Conservation (phyloP, 1,140 invertebrate genomes). For the Wasmannia auropunctata region DNA sequence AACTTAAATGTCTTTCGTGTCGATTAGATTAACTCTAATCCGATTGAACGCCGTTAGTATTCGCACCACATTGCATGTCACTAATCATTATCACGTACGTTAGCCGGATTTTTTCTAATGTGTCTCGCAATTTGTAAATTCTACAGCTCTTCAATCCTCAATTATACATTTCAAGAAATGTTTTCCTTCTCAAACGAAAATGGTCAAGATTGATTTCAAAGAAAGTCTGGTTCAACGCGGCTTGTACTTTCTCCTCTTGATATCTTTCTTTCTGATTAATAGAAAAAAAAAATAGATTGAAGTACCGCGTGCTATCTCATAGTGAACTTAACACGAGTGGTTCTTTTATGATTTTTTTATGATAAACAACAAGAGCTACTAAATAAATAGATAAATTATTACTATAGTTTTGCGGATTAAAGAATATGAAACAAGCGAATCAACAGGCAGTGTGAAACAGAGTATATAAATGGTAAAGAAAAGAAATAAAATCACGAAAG, state of each 20-base stretch:
- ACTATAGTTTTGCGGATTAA: neutral
- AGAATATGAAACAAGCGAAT: neutral
- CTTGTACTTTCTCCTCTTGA: conserved; percentile 17
- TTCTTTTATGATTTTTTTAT: too few relatives aligned
- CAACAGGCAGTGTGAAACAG: neutral
- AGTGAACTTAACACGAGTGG: conserved; percentile 64
- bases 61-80: conserved; percentile 29
- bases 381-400: neutral
- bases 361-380: conserved; percentile 37
- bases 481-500: neutral
- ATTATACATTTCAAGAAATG: neutral
- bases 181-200: neutral
- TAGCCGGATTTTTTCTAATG: neutral
- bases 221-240: conserved; percentile 5
- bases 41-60: conserved; percentile 57
- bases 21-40: conserved; percentile 54
- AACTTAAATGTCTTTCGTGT: conserved; percentile 44
- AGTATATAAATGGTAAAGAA: neutral
- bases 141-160: neutral
- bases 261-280: neutral
- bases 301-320: conserved; percentile 11
- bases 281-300: neutral
- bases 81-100: neutral
- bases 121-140: neutral
- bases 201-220: neutral